These are phyloP conservation scores for Medauroidea extradentata DNA, from an alignment of 1,140 invertebrate genomes.

Conservation along the genomic window DNA sequence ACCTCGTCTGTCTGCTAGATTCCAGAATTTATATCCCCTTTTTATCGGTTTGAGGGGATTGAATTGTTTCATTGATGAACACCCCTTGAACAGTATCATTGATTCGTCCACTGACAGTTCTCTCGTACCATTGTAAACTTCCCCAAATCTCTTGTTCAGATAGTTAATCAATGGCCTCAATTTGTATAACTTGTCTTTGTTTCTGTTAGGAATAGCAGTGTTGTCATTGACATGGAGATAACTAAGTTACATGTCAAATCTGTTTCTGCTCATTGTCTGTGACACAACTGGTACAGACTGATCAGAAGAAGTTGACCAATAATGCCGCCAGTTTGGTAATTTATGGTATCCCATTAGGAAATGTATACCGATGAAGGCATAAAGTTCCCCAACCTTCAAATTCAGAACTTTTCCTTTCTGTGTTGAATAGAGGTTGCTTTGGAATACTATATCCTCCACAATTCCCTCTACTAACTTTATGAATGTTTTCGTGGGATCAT, in stretches of 20 bases:
- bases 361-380: not conserved
- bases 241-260: not conserved
- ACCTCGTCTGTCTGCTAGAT: slow-evolving; percentile 20
- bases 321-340: not conserved
- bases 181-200: not conserved
- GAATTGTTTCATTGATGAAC: slow-evolving; percentile 42
- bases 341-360: not conserved
- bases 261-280: not conserved
- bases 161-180: not conserved
- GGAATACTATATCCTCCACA: no score
- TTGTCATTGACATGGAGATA: not conserved
- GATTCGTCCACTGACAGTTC: slow-evolving; percentile 34
- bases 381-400: not conserved
- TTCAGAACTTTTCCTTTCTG: not conserved
- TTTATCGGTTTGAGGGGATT: slow-evolving; percentile 46
- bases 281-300: not conserved
- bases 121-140: not conserved
- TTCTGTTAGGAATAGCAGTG: not conserved
- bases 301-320: not conserved
- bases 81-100: slow-evolving; percentile 40
- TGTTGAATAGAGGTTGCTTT: no score
- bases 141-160: not conserved
- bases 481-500: no score
- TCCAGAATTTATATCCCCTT: slow-evolving; percentile 44
- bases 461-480: no score